phyloP scores from a whole-genome alignment of 37 sponge, comb jelly and placozoan genomes.

The Lycopodina hypogea region DNA sequence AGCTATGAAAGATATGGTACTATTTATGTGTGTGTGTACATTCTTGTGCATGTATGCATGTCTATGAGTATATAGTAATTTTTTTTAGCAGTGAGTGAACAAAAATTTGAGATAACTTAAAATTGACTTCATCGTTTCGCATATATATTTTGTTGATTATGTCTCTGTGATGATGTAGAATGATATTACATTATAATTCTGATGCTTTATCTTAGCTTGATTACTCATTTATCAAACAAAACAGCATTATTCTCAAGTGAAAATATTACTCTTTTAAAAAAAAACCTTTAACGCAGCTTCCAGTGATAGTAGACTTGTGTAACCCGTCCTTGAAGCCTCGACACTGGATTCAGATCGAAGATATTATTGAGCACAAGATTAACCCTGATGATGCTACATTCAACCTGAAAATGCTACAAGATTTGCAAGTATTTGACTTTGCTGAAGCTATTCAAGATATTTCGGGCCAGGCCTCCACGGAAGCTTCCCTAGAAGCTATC shows the following conservation, averaged over 20 bases:
- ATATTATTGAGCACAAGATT: constrained; percentile 78
- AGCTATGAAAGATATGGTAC: constrained; percentile 86
- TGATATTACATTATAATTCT: too few relatives aligned
- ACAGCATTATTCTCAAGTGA: too few relatives aligned
- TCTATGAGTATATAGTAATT: too few relatives aligned
- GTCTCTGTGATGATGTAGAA: too few relatives aligned
- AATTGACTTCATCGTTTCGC: neutral
- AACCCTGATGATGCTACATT: constrained; percentile 67
- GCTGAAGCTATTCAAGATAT: constrained; percentile 92
- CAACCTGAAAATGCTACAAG: constrained; percentile 68
- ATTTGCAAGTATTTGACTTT: constrained; percentile 79
- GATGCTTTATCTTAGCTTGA: too few relatives aligned
- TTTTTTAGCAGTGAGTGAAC: too few relatives aligned
- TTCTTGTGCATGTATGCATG: neutral
- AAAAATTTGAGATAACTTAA: neutral
- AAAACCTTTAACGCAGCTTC: constrained; percentile 43
- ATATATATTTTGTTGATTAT: neutral
- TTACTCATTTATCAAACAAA: too few relatives aligned
- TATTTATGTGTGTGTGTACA: neutral
- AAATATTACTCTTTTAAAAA: too few relatives aligned
- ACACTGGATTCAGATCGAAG: constrained; percentile 93
- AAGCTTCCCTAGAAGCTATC: constrained; percentile 91
- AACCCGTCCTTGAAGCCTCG: constrained; percentile 89
- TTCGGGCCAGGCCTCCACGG: constrained; percentile 95
- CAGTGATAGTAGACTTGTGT: constrained; percentile 85